These are phyloP conservation scores for Pangasius larnaudii DNA, from an alignment of 2,797 vertebrate genomes.

Conservation along the genomic window DNA sequence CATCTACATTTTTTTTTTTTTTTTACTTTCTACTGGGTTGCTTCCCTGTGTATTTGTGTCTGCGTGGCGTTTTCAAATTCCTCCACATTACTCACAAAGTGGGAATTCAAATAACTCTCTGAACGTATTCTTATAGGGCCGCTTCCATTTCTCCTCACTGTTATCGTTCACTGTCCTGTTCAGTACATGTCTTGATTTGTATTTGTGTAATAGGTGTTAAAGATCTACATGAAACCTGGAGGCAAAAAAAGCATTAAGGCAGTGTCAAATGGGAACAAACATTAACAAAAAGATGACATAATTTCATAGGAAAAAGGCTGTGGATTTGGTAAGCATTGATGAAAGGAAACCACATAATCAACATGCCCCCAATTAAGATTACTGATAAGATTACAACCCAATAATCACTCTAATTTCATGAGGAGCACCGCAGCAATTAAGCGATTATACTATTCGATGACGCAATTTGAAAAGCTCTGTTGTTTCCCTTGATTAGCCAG, in stretches of 20 bases:
- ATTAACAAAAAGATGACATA: background rate
- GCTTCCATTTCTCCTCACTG: conserved; percentile 40
- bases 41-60: conserved; percentile 49
- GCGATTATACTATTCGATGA: conserved; percentile 56
- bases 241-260: conserved; percentile 18
- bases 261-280: conserved; percentile 5
- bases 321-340: conserved; percentile 19
- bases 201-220: conserved; percentile 25
- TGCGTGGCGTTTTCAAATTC: conserved; percentile 37
- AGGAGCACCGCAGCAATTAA: conserved; percentile 50
- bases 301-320: conserved; percentile 5
- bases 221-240: background rate
- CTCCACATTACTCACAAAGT: conserved; percentile 44
- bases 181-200: conserved; percentile 32
- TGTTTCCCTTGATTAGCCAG: conserved; percentile 54
- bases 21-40: conserved; percentile 10
- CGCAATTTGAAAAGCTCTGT: conserved; percentile 55
- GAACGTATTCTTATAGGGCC: conserved; percentile 21
- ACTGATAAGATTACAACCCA: conserved; percentile 51
- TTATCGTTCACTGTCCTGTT: conserved; percentile 39
- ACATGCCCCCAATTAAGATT: conserved; percentile 49
- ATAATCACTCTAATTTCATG: conserved; percentile 56
- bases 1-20: conserved; percentile 41
- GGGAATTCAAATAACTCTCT: conserved; percentile 43
- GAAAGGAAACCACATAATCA: conserved; percentile 44